Evolutionary conservation across 2,797 vertebrate genomes (phyloP).

Genomic region (Channa striata): DNA sequence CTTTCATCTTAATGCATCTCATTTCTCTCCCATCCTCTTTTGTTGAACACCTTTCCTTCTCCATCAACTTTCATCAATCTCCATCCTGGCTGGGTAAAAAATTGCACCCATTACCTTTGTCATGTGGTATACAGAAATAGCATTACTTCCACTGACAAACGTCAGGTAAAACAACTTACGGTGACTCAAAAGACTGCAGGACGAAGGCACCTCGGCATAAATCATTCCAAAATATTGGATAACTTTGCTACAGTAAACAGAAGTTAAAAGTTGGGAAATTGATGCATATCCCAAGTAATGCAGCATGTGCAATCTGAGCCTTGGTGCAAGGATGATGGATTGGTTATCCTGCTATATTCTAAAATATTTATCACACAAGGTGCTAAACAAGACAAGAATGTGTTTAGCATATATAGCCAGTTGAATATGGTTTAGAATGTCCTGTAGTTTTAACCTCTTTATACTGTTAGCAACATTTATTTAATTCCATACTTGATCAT

Average conservation of each 20-base stretch:
- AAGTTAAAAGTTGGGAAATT: conserved; percentile 32
- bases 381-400: conserved; percentile 11
- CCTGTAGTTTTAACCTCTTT: no score
- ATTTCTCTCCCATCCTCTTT: conserved; percentile 67
- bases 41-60: conserved; percentile 76
- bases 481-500: no score
- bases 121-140: conserved; percentile 70
- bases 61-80: conserved; percentile 76
- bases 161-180: conserved; percentile 62
- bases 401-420: not conserved
- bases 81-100: conserved; percentile 69
- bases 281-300: conserved; percentile 19
- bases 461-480: no score
- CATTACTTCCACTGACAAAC: conserved; percentile 59
- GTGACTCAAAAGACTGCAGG: conserved; percentile 46
- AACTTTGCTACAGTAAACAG: conserved; percentile 40
- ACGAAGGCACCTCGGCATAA: conserved; percentile 21
- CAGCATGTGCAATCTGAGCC: conserved; percentile 5
- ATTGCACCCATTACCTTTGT: conserved; percentile 73
- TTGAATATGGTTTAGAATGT: no score
- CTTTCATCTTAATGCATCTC: conserved; percentile 78
- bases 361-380: conserved; percentile 25
- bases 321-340: conserved; percentile 21
- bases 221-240: conserved; percentile 49
- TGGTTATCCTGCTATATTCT: not conserved